A percentile compares a stretch with the other conserved stretches of the same genome.
phyloP scores from a whole-genome alignment of 2,113 vertebrate genomes.

The Gambusia affinis region DNA sequence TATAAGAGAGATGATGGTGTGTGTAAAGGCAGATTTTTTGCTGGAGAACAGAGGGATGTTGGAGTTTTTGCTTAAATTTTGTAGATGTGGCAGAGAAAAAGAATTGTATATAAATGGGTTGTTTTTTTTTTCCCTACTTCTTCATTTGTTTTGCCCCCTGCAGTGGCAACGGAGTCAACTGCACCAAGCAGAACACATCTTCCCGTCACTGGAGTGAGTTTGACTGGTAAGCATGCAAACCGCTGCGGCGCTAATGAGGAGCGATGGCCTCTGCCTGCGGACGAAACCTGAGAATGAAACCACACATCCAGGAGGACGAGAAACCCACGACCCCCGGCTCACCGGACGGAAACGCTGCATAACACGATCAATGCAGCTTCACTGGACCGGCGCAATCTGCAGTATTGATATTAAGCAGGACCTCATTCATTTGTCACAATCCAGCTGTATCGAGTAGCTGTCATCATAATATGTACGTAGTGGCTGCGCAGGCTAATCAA shows the following conservation, averaged over 20 bases:
- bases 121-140: background rate
- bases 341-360: slow-evolving; percentile 30
- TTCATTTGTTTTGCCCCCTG: slow-evolving; percentile 13
- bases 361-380: slow-evolving; percentile 63
- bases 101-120: background rate
- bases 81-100: background rate
- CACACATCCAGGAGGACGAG: slow-evolving; percentile 13
- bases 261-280: slow-evolving; percentile 41
- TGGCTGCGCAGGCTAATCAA: slow-evolving; percentile 62
- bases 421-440: slow-evolving; percentile 61
- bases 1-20: slow-evolving; percentile 29
- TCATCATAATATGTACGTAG: slow-evolving; percentile 60
- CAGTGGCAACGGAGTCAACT: slow-evolving; percentile 78
- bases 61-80: background rate
- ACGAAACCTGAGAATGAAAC: slow-evolving; percentile 30
- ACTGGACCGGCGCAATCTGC: slow-evolving; percentile 48
- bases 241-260: slow-evolving; percentile 32
- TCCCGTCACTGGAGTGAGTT: slow-evolving; percentile 78
- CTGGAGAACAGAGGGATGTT: background rate
- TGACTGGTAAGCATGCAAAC: slow-evolving; percentile 80
- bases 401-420: slow-evolving; percentile 57
- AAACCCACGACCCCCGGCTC: slow-evolving; percentile 15
- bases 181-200: slow-evolving; percentile 81
- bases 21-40: slow-evolving; percentile 14
- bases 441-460: slow-evolving; percentile 64